Percentiles rank a stretch among this genome's conserved stretches.
Conservation (phyloP, 2,888 invertebrate genomes). For the Idaea aversata region DNA sequence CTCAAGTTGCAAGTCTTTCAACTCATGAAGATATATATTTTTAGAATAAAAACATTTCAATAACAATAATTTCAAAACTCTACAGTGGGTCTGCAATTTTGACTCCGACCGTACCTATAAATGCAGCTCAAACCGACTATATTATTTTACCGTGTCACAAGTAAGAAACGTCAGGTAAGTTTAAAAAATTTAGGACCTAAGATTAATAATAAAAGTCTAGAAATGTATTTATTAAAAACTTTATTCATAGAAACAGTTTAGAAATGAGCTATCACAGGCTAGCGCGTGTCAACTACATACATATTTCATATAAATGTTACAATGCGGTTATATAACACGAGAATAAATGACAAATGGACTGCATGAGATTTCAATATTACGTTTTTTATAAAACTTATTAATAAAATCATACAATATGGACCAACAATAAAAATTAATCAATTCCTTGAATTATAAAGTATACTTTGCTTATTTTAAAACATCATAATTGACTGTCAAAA, state of each 20-base stretch:
- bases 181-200: too few relatives aligned
- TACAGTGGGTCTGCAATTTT: too few relatives aligned
- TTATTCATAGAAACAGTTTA: conserved; percentile 67
- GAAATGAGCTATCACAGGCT: conserved; percentile 74
- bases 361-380: conserved; percentile 20
- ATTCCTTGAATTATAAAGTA: conserved; percentile 11
- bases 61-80: too few relatives aligned
- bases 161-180: too few relatives aligned
- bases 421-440: conserved; percentile 17
- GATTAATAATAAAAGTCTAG: conserved; percentile 5
- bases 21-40: too few relatives aligned
- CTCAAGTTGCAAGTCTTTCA: too few relatives aligned
- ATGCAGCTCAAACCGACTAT: too few relatives aligned
- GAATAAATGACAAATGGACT: conserved; percentile 8
- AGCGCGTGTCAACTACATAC: conserved; percentile 50
- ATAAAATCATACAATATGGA: conserved; percentile 19
- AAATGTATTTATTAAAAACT: conserved; percentile 40
- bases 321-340: conserved; percentile 6
- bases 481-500: background rate
- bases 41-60: too few relatives aligned
- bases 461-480: background rate
- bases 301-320: conserved; percentile 11
- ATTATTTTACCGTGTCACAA: too few relatives aligned
- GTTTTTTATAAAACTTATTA: conserved; percentile 21
- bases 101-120: too few relatives aligned